phyloP scores from a whole-genome alignment of 2,888 invertebrate genomes.

The Dicranocentrus wangi region DNA sequence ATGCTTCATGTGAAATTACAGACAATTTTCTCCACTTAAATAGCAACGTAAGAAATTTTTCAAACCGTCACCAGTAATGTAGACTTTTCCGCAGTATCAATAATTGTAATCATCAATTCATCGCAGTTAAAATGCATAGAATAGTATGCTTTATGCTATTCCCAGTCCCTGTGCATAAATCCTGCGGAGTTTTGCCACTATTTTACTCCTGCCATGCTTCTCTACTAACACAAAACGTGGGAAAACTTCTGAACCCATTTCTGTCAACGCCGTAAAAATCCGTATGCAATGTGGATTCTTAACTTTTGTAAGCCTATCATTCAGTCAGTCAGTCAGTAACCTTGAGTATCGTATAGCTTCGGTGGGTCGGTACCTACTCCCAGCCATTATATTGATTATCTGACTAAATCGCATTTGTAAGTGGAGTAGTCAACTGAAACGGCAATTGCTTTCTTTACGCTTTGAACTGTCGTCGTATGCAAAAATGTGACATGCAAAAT shows the following conservation, averaged over 20 bases:
- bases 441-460: neutral
- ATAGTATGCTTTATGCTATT: no score
- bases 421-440: constrained; percentile 13
- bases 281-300: neutral
- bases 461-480: neutral
- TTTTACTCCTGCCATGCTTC: neutral
- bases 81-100: no score
- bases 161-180: no score
- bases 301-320: neutral
- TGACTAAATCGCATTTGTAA: constrained; percentile 17
- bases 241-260: constrained; percentile 56
- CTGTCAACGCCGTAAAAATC: constrained; percentile 49
- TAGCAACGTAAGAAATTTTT: no score
- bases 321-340: constrained; percentile 22
- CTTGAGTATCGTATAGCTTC: neutral
- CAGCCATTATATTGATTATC: constrained; percentile 31
- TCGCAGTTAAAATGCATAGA: no score
- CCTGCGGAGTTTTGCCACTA: no score
- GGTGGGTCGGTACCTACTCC: neutral
- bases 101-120: no score
- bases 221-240: constrained; percentile 36
- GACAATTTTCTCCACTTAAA: no score
- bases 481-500: neutral
- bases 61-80: no score
- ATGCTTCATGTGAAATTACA: no score